Conservation (phyloP, 1,140 invertebrate species). For the Drosophila sp. region DNA sequence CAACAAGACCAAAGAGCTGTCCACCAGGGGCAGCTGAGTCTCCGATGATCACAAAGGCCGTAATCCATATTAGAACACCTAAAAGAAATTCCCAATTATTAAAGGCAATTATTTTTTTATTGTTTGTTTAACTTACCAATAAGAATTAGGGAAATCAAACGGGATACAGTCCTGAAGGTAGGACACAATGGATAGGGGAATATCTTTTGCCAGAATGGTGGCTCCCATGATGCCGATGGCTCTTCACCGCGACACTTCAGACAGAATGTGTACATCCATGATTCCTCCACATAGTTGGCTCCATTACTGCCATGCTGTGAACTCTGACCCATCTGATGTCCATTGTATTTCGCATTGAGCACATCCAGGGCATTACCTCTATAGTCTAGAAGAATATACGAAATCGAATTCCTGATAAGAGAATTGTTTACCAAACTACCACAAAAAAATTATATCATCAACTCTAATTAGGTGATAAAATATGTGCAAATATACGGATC, state of each 20-base stretch:
- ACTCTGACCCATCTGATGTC: constrained; percentile 45
- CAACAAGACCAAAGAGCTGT: constrained; percentile 90
- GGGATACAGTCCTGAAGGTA: constrained; percentile 90
- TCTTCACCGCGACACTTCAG: constrained; percentile 84
- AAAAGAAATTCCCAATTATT: background rate
- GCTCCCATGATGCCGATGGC: constrained; percentile 89
- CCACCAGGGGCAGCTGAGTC: constrained; percentile 90
- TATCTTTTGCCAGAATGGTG: constrained; percentile 88
- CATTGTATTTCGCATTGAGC: constrained; percentile 66
- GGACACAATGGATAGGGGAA: constrained; percentile 92
- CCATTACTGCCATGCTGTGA: constrained; percentile 42
- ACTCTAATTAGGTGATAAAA: constrained; percentile 56
- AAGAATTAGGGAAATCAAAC: constrained; percentile 87
- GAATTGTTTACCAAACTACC: constrained; percentile 6
- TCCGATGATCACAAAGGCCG: constrained; percentile 89
- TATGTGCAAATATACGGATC: constrained; percentile 10
- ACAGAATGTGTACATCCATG: constrained; percentile 81
- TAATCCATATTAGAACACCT: constrained; percentile 90
- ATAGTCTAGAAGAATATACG: constrained; percentile 52
- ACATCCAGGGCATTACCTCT: constrained; percentile 64
- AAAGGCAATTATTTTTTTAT: background rate
- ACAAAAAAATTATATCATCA: constrained; percentile 37
- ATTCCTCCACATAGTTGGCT: constrained; percentile 74
- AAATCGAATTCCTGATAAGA: background rate
- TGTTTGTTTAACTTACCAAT: constrained; percentile 84